Conservation (phyloP, 2,113 vertebrate species). For the Pangasianodon hypophthalmus region DNA sequence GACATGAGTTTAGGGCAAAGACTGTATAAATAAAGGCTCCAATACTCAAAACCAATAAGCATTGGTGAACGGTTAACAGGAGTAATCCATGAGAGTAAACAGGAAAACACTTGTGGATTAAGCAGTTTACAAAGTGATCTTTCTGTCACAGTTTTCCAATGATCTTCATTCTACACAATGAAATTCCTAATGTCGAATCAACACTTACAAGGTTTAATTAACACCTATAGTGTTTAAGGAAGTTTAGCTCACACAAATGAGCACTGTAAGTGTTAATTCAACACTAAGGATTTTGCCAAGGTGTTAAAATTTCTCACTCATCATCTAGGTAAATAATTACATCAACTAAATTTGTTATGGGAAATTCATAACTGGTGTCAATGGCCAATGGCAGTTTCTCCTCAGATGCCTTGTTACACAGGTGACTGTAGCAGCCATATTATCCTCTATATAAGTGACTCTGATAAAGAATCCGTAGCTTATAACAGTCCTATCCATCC, state of each 20-base stretch:
- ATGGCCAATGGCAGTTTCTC: background rate
- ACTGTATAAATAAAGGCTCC: background rate
- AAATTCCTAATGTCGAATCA: background rate
- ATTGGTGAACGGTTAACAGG: background rate
- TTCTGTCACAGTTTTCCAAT: background rate
- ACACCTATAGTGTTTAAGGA: background rate
- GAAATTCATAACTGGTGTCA: background rate
- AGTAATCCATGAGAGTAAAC: background rate
- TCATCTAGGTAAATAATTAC: background rate
- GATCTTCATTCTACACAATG: background rate
- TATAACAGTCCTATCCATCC: slow-evolving; percentile 21
- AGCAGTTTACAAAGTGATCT: background rate
- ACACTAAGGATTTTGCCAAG: background rate
- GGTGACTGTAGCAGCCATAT: background rate
- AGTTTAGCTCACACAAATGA: background rate
- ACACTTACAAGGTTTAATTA: background rate
- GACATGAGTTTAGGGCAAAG: background rate
- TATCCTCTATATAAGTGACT: background rate
- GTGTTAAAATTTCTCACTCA: background rate
- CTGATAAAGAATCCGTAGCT: slow-evolving; percentile 18
- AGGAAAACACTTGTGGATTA: background rate
- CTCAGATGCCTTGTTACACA: background rate
- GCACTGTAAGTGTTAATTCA: too few relatives aligned
- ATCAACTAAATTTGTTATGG: background rate
- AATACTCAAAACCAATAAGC: background rate